Evolutionary conservation across 2,113 vertebrate genomes (phyloP), one percentile per base, ranked within the genome.

Genomic region (Seriola rivoliana): DNA sequence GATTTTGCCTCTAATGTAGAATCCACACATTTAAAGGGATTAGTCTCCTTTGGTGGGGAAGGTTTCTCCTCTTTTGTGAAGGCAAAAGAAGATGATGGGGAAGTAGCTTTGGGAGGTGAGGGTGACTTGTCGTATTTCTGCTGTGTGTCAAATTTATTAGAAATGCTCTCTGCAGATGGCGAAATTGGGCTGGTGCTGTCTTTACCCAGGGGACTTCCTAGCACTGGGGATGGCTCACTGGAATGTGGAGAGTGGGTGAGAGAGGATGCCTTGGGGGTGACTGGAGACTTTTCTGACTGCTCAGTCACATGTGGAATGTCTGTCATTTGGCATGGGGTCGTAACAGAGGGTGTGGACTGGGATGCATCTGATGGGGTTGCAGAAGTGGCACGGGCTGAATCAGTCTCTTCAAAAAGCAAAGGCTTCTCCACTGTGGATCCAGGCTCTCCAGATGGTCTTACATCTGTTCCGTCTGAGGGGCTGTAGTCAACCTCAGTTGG

Each of bases 401-500:
- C 96, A 9, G 91, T 94, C 19, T 97, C 97, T 78, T 97, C 96
- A 85, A 96, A 95, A 80, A 91, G 95, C 78, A 95, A 95, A 0
- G 92, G 85, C 60, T 96, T 97, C 38, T 98, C 96, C n/a, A 84
- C 78, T 21, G 66, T 6, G 9, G 94, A 91, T 21, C 91, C 95
- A 59, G 89, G 87, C 57, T 95, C 95, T 76, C n/a, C 88, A 62
- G 91, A 87, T 87, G 95, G 93, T 88, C 63, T 94, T 54, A 94
- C 75, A 58, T 97, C 95, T 44, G 92, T 91, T 82, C 91, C 92
- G 58, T 97, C 96, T 55, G 95, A 96, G 75, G 97, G 97, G 65
- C 97, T 98, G 46, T 96, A 97, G 86, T 98, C 97, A 29, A 99
- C 96, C 93, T 99, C 98, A 0, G 97, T 99, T 0, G 97, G 98